Percentiles rank a stretch among this genome's conserved stretches.
Conservation (phyloP, 92 coral and sea anemone genomes). For the Epizoanthus stellaris region DNA sequence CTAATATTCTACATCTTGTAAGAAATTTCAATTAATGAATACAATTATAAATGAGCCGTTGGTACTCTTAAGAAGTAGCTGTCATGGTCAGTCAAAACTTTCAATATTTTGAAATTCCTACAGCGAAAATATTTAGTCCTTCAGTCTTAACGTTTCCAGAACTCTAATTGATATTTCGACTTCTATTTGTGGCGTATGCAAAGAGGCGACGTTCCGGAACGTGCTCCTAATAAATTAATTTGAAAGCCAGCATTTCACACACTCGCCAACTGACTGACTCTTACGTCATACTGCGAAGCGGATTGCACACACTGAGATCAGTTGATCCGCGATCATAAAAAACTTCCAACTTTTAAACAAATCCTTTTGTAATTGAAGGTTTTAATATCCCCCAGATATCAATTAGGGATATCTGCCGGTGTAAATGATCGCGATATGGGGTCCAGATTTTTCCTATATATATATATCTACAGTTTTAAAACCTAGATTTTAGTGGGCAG, state of each 20-base stretch:
- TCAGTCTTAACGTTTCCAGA: neutral
- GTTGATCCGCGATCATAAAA: neutral
- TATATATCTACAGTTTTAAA: neutral
- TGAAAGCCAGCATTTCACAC: no score
- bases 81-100: no score
- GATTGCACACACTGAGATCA: neutral
- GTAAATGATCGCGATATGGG: conserved; percentile 15
- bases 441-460: conserved; percentile 12
- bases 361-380: neutral
- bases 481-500: neutral
- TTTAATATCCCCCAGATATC: conserved; percentile 23
- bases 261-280: neutral
- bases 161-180: neutral
- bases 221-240: neutral
- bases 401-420: conserved; percentile 17
- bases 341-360: neutral
- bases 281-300: conserved; percentile 19
- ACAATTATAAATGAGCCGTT: neutral
- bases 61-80: neutral
- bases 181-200: neutral
- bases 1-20: neutral
- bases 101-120: no score
- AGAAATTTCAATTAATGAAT: neutral
- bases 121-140: neutral
- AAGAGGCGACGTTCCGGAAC: neutral